These are phyloP conservation scores for Drosophila tsacasi DNA, from an alignment of 1,140 invertebrate species.

Conservation along the genomic window DNA sequence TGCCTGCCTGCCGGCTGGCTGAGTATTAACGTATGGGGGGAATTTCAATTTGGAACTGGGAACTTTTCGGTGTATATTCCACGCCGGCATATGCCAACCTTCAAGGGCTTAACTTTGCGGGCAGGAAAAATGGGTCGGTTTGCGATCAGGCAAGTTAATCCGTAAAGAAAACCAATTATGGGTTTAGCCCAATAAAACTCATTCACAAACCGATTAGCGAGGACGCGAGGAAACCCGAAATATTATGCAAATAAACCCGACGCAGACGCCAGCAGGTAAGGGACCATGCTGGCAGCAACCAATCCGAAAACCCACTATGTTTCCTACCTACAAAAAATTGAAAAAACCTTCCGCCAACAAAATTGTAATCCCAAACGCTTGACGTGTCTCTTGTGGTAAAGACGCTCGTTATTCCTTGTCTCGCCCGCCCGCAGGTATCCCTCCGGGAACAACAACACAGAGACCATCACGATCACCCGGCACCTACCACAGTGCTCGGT, in stretches of 20 bases:
- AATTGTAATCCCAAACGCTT: slow-evolving; percentile 58
- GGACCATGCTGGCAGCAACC: slow-evolving; percentile 23
- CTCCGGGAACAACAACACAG: slow-evolving; percentile 91
- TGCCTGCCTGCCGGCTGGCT: slow-evolving; percentile 9
- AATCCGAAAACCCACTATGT: slow-evolving; percentile 30
- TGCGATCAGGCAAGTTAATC: slow-evolving; percentile 42
- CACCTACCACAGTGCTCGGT: slow-evolving; percentile 82
- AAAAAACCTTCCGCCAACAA: slow-evolving; percentile 48
- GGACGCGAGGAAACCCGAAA: slow-evolving; percentile 15
- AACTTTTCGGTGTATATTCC: slow-evolving; percentile 35
- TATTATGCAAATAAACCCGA: slow-evolving; percentile 46
- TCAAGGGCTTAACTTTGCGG: slow-evolving; percentile 25
- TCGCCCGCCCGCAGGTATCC: slow-evolving; percentile 87
- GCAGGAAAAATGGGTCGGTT: slow-evolving; percentile 18
- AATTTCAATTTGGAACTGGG: slow-evolving; percentile 13
- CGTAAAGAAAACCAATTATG: slow-evolving; percentile 24
- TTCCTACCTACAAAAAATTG: slow-evolving; percentile 39
- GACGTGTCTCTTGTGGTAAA: slow-evolving; percentile 75
- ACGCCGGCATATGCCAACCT: slow-evolving; percentile 33
- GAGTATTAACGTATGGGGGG: slow-evolving; percentile 33
- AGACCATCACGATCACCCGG: slow-evolving; percentile 70
- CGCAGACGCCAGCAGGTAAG: slow-evolving; percentile 49
- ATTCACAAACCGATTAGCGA: slow-evolving; percentile 54
- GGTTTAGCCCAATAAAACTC: slow-evolving; percentile 25
- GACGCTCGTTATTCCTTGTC: slow-evolving; percentile 75